Evolutionary conservation across 2,113 vertebrate genomes (phyloP).

Genomic region (Plecotus auritus): DNA sequence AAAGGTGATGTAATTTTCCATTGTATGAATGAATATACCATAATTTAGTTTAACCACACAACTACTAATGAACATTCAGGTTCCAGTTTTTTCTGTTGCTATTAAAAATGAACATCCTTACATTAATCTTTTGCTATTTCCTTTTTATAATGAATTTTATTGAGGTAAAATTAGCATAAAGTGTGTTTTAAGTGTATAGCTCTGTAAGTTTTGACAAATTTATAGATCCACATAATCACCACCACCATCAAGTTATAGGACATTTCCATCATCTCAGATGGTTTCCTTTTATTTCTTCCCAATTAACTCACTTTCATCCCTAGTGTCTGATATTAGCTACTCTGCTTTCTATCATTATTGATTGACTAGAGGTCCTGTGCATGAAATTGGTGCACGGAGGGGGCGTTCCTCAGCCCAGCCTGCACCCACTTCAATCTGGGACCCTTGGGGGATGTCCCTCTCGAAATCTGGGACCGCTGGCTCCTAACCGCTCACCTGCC

Average conservation of each 20-base stretch:
- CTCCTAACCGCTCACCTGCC: too few relatives aligned
- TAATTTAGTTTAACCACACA: neutral
- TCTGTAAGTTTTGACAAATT: neutral
- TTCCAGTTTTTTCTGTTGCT: neutral
- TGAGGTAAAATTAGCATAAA: neutral
- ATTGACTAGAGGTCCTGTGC: neutral
- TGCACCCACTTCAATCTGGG: too few relatives aligned
- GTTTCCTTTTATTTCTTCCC: neutral
- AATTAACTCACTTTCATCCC: neutral
- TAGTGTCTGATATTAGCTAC: neutral
- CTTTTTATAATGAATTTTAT: conserved; percentile 3
- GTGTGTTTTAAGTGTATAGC: neutral
- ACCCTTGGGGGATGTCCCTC: too few relatives aligned
- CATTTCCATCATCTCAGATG: neutral
- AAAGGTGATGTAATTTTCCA: neutral
- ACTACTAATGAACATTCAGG: neutral
- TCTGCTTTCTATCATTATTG: neutral
- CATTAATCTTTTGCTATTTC: neutral
- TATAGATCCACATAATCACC: neutral
- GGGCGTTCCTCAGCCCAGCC: too few relatives aligned
- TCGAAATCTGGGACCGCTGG: too few relatives aligned
- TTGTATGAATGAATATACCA: neutral
- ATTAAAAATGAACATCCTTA: neutral
- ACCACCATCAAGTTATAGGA: neutral
- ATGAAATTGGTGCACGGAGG: too few relatives aligned